phyloP scores from a whole-genome alignment of 2,888 invertebrate genomes.

The Desoria tigrina region DNA sequence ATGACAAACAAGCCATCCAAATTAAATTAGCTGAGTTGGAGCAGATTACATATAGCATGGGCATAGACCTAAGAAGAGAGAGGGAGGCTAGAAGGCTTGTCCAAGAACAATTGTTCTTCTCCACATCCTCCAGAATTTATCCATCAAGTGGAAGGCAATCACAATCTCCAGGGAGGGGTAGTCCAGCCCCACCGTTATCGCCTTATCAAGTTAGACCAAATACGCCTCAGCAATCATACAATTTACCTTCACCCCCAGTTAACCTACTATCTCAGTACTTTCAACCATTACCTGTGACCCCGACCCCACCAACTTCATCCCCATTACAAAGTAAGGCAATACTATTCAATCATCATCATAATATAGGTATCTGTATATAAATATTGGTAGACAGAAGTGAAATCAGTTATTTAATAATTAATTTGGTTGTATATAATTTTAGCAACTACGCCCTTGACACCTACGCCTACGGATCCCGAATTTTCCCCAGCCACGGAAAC shows the following conservation, averaged over 20 bases:
- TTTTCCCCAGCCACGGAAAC: no score
- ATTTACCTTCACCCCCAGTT: background rate
- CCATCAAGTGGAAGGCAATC: background rate
- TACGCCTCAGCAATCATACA: no score
- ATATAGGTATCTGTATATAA: no score
- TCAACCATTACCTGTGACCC: background rate
- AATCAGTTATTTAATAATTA: no score
- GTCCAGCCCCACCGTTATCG: background rate
- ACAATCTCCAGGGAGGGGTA: background rate
- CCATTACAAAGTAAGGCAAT: no score
- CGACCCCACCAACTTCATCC: background rate
- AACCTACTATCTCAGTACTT: background rate
- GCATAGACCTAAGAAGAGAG: constrained; percentile 47
- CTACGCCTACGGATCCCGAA: no score
- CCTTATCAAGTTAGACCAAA: no score
- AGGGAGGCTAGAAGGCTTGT: constrained; percentile 45
- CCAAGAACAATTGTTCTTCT: constrained; percentile 50
- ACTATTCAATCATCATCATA: no score
- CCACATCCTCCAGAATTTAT: constrained; percentile 24
- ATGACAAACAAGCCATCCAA: constrained; percentile 35
- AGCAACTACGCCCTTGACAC: no score
- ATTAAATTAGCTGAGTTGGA: constrained; percentile 44
- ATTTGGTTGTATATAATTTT: no score
- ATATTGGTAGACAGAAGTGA: no score
- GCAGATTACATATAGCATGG: constrained; percentile 39